Evolutionary conservation across 2,113 vertebrate species (phyloP), one percentile per base, ranked within the genome.

Genomic region (Corythornis vintsioides): DNA sequence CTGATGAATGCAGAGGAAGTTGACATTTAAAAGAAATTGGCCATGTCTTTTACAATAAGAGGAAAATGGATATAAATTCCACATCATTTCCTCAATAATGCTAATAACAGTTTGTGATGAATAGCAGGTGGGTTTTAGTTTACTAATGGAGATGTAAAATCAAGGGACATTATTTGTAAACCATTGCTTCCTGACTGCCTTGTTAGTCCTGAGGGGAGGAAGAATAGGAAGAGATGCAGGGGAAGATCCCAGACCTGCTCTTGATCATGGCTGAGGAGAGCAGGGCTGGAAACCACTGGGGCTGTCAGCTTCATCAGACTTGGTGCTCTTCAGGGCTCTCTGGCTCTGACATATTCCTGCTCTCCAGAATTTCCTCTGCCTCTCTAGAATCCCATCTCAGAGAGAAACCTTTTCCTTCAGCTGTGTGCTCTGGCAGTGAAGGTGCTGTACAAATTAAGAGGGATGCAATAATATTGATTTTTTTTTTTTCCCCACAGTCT

Each of bases 21-120:
- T 97, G 97, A 85, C 96, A 95, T 93, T 97, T 92, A 42, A 89
- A 96, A 96, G 75, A 96, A 96, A 97, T 96, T 43, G 95, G 95
- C 66, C 28, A 69, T 76, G 70, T 88, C 81, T 92, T 93, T 93
- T 95, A 12, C 88, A 88, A 11, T 50, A 91, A 94, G 89, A 89
- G 67, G 87, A 71, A 72, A 97, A 95, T 92, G 17, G 77, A 75
- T 59, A 78, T 78, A 91, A 95, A 97, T 93, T 88, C 88, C 79
- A 16, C 86, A 78, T 87, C 38, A 61, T 57, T 29, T 96, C 93
- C 88, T 95, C 83, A 72, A 11, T 86, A 93, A 93, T 69, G 63
- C 90, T 87, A 89, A 87, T 93, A 93, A 88, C 45, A 52, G 87
- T 73, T 90, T 75, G 47, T 94, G 77, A 70, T 60, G 89, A 61